Evolutionary conservation across 2,113 vertebrate genomes (phyloP), one percentile per base, ranked within the genome.

Genomic region (Pipa parva): DNA sequence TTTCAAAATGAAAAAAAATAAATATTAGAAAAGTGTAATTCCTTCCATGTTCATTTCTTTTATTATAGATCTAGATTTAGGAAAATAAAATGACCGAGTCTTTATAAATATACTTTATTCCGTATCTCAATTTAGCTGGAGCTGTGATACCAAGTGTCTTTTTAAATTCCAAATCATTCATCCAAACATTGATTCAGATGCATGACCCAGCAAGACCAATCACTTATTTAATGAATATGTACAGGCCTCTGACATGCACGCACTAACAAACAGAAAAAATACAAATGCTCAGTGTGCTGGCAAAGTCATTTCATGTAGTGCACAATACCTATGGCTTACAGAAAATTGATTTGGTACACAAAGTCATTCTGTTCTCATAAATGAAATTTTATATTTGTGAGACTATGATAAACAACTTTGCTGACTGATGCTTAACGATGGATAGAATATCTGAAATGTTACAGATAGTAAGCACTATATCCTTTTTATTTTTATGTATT

Each of bases 181-280:
- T 12, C 33, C 21, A 51, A 29, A 67, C 22, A 59, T 33, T 17
- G 27, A 57, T 57, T 57, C 27, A 57, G 7, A 57, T 33, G 5
- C 25, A 59, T 21, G 21, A 12, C 28, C 17, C 64, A 51, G 64
- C 29, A 59, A 18, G 55, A 31, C 28, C 51, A 58, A 59, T 28
- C 28, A 59, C 28, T 68, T 10, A 29, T 39, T 24, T 59, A 51
- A 68, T 68, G 25, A 33, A 68, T 68, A 68, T 68, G 59, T 68
- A 68, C 59, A 51, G 56, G 1, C 1, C 22, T 4, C 11, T 59
- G 56, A 51, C 6, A 46, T 68, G 45, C 29, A 39, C 51, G 45
- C 29, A 37, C 42, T 50, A 59, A 27, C 45, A 59, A 42, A 58
- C 64, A 51, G 27, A 22, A 9, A 39, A 20, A 59, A 68, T 59